phyloP scores from a whole-genome alignment of 2,888 invertebrate genomes.

The Eupithecia exiguata region DNA sequence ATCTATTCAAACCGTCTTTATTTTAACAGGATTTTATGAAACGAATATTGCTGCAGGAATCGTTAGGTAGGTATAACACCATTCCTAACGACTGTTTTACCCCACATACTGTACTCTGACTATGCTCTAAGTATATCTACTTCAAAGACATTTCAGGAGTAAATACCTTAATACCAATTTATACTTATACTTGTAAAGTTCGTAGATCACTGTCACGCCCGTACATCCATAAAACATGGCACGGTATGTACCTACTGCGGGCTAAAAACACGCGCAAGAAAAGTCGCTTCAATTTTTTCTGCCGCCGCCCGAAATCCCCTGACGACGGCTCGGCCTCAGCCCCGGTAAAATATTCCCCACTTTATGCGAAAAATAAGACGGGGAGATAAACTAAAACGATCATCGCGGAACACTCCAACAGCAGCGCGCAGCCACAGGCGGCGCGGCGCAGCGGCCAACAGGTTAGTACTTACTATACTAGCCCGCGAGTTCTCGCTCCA shows the following conservation, averaged over 20 bases:
- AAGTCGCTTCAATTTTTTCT: constrained; percentile 80
- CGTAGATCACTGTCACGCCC: constrained; percentile 40
- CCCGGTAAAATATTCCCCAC: constrained; percentile 74
- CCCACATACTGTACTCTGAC: neutral
- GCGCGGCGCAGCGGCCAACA: constrained; percentile 34
- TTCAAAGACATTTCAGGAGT: neutral
- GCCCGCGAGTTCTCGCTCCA: constrained; percentile 15
- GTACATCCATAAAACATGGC: constrained; percentile 70
- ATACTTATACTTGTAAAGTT: constrained; percentile 24
- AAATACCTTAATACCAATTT: neutral
- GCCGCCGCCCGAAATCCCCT: constrained; percentile 73
- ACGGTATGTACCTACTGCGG: constrained; percentile 54
- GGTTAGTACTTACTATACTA: constrained; percentile 28
- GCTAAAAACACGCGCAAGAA: constrained; percentile 66
- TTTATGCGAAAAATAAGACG: constrained; percentile 78
- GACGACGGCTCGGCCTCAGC: constrained; percentile 64
- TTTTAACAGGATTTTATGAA: neutral
- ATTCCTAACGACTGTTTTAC: neutral
- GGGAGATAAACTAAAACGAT: constrained; percentile 44
- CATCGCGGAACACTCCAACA: constrained; percentile 44
- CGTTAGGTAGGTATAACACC: neutral
- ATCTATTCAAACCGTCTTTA: constrained; percentile 27
- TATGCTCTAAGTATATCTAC: neutral
- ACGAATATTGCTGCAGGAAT: neutral
- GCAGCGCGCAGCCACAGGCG: too few species aligned